Evolutionary conservation across 2,797 vertebrate genomes (phyloP).

Genomic region (Alauda arvensis): DNA sequence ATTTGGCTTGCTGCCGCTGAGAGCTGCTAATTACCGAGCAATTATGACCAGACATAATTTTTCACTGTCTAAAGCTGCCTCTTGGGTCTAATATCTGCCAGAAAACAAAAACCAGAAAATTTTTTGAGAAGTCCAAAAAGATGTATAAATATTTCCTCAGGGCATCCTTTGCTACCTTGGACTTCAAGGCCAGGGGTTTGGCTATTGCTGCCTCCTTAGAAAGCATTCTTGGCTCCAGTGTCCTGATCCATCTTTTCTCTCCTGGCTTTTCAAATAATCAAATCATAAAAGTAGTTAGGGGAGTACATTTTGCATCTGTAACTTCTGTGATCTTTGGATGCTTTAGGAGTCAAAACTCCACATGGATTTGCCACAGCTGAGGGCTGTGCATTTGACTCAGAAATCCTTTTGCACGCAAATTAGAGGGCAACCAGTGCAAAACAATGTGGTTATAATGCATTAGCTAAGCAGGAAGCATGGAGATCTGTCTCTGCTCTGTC

Average conservation of each 20-base stretch:
- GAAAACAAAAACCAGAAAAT: conserved; percentile 11
- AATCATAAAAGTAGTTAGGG: conserved; percentile 3
- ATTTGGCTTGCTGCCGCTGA: not conserved
- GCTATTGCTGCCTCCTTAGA: conserved; percentile 41
- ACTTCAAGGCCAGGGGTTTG: conserved; percentile 1
- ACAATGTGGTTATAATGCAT: conserved; percentile 56
- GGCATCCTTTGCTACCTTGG: conserved; percentile 23
- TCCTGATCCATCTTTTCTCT: conserved; percentile 18
- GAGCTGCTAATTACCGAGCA: conserved; percentile 38
- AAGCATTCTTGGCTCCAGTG: conserved; percentile 41
- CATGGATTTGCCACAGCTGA: conserved; percentile 36
- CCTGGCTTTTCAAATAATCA: conserved; percentile 37
- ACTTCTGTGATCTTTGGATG: conserved; percentile 34
- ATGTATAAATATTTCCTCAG: conserved; percentile 16
- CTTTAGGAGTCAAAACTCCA: conserved; percentile 43
- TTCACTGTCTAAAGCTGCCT: conserved; percentile 4
- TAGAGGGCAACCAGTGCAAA: conserved; percentile 46
- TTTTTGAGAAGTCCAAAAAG: not conserved
- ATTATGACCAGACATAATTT: conserved; percentile 22
- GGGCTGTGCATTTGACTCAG: conserved; percentile 19
- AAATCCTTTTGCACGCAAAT: conserved; percentile 50
- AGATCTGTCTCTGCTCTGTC: conserved; percentile 45
- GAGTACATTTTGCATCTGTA: conserved; percentile 28
- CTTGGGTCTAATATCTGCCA: conserved; percentile 24
- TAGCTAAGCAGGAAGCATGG: conserved; percentile 47